Base-by-base conservation (phyloP, 2,797 vertebrate species). In the Hippoglossus hippoglossus region DNA sequence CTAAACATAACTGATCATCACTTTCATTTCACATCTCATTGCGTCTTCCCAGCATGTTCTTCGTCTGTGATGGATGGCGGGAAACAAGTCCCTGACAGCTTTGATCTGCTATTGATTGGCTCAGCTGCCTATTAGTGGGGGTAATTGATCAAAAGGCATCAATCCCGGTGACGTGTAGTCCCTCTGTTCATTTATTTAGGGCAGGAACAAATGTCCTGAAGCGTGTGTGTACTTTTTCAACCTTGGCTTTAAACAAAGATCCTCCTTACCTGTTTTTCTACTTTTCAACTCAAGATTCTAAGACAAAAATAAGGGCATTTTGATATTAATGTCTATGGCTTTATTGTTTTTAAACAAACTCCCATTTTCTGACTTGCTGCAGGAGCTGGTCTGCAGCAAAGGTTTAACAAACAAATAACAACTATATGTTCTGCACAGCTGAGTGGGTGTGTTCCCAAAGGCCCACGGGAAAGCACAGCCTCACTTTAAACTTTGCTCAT, bases 31-130 rank as follows among this genome's bases (percentile, higher is more conserved):
- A 77, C 78, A 77, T 89, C 77, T 89, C 77, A 69, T 71, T 69
- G 68, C 47, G 6, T 73, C 68, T 80, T 87, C 72, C 64, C 57
- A 49, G 44, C 75, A 79, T 77, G 69, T 58, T 59, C 63, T 71
- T 74, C 63, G 62, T 64, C 81, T 75, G 55, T 89, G 88, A 90
- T 91, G 65, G 88, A 92, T 89, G 71, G 72, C 67, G 69, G 73
- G 83, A 87, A 86, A 67, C 58, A 9, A 66, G 62, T 87, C 75
- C 62, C 82, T 83, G 91, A 87, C 88, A 89, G 83, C 87, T 92
- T 92, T 92, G 91, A 94, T 93, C 91, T 91, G 83, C 62, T 92
- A 94, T 93, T 73, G 93, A 94, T 94, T 52, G 62, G 75, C 80
- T 89, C 81, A 41, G 83, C 84, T 87, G 81, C 68, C 82, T 79